Base-by-base conservation (phyloP, 2,797 vertebrate genomes). In the Ctenochaetus hawaiiensis region DNA sequence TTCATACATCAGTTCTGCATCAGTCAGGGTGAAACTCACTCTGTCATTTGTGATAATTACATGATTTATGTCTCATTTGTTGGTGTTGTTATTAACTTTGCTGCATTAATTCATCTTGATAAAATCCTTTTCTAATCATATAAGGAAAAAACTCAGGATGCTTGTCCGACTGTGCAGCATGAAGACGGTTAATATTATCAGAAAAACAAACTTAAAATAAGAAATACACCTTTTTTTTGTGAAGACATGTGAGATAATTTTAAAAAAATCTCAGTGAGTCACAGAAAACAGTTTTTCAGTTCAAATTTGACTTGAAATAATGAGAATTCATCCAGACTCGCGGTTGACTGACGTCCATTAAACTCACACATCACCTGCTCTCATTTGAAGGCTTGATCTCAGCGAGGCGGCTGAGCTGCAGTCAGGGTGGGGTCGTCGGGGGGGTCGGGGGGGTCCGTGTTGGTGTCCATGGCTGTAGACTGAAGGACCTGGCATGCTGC, bases 381-480 rank as follows among this genome's bases (percentile, higher is more conserved):
- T n/a, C n/a, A n/a, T n/a, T n/a, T n/a, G n/a, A n/a, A n/a, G n/a
- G n/a, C n/a, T n/a, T n/a, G n/a, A n/a, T n/a, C n/a, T n/a, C n/a
- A n/a, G n/a, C n/a, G n/a, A n/a, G n/a, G n/a, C n/a, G n/a, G n/a
- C n/a, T n/a, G n/a, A n/a, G n/a, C n/a, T n/a, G n/a, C n/a, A n/a
- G n/a, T n/a, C n/a, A n/a, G n/a, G n/a, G 7, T 43, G 41, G 22
- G 4, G 22, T 6, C 3, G 13, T 18, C 12, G 2, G 67, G 37
- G 14, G 30, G 26, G 56, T 6, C 51, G 16, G 17, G 13, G 0
- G n/a, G n/a, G n/a, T n/a, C n/a, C n/a, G n/a, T n/a, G 37, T 37
- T 18, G 62, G 83, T 85, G 74, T 83, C 85, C 82, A 77, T 81
- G 87, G 84, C 26, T 86, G 17, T 84, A 68, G 80, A 64, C 66